Conservation (phyloP, 2,797 vertebrate species). For the Mallotus villosus region DNA sequence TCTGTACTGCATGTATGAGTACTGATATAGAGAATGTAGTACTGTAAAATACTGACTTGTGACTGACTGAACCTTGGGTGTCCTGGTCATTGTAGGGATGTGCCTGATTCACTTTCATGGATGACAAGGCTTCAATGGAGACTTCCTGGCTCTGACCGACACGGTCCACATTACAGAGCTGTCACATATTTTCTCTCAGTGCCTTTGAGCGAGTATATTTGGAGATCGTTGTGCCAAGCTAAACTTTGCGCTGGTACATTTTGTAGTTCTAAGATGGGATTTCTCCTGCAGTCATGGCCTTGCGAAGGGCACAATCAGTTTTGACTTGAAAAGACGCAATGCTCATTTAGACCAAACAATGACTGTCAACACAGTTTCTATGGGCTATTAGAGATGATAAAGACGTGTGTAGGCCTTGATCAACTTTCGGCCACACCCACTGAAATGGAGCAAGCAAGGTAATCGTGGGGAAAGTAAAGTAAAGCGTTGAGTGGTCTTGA, state of each 20-base stretch:
- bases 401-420: slow-evolving; percentile 28
- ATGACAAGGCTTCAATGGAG: background rate
- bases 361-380: slow-evolving; percentile 7
- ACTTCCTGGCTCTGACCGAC: background rate
- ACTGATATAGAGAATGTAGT: background rate
- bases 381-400: slow-evolving; percentile 10
- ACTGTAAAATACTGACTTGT: slow-evolving; percentile 21
- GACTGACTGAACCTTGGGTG: slow-evolving; percentile 34
- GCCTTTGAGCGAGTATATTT: too few relatives aligned
- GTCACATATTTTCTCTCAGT: background rate
- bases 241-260: background rate
- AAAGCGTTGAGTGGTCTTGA: slow-evolving; percentile 20
- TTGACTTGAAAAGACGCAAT: background rate
- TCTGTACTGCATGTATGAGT: too few relatives aligned
- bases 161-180: background rate
- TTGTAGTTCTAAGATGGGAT: too few relatives aligned
- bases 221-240: too few relatives aligned
- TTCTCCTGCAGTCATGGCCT: slow-evolving; percentile 3
- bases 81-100: slow-evolving; percentile 26
- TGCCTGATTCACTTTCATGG: slow-evolving; percentile 26
- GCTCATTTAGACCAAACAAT: slow-evolving; percentile 11
- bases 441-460: slow-evolving; percentile 50
- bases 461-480: slow-evolving; percentile 50
- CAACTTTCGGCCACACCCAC: slow-evolving; percentile 49
- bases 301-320: slow-evolving; percentile 4